Percentiles rank a stretch among this genome's conserved stretches.
Conservation (phyloP, 2,888 invertebrate genomes). For the Cremastobaeus sp. region DNA sequence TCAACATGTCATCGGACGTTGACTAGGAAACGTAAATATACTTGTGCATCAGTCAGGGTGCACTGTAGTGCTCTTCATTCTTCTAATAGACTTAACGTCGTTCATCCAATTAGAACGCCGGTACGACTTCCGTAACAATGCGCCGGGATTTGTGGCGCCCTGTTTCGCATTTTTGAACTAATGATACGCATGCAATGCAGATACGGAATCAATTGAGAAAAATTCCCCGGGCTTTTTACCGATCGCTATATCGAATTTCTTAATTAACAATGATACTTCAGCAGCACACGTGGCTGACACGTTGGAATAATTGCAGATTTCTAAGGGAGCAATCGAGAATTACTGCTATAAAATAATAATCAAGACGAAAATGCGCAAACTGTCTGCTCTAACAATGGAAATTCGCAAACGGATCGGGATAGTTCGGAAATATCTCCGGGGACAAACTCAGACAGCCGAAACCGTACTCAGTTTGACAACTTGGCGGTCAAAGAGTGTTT, state of each 20-base stretch:
- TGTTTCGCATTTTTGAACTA: constrained; percentile 22
- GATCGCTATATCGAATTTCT: too few relatives aligned
- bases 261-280: background rate
- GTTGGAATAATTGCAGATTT: too few relatives aligned
- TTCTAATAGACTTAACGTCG: constrained; percentile 35
- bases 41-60: constrained; percentile 8
- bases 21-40: constrained; percentile 19
- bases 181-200: constrained; percentile 14
- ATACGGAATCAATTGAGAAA: background rate
- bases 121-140: constrained; percentile 32
- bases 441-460: constrained; percentile 44
- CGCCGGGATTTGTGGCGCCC: constrained; percentile 26
- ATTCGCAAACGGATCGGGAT: constrained; percentile 39
- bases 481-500: constrained; percentile 24
- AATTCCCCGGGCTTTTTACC: background rate
- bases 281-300: too few relatives aligned
- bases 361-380: background rate
- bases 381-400: too few relatives aligned
- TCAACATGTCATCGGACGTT: constrained; percentile 1
- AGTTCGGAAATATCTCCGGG: constrained; percentile 63
- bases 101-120: constrained; percentile 35
- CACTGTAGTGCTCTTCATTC: constrained; percentile 18
- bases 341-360: too few relatives aligned
- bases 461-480: constrained; percentile 38
- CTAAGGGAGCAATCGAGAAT: too few relatives aligned